Evolutionary conservation across 1,140 invertebrate species (phyloP).

Genomic region (Halesus radiatus): DNA sequence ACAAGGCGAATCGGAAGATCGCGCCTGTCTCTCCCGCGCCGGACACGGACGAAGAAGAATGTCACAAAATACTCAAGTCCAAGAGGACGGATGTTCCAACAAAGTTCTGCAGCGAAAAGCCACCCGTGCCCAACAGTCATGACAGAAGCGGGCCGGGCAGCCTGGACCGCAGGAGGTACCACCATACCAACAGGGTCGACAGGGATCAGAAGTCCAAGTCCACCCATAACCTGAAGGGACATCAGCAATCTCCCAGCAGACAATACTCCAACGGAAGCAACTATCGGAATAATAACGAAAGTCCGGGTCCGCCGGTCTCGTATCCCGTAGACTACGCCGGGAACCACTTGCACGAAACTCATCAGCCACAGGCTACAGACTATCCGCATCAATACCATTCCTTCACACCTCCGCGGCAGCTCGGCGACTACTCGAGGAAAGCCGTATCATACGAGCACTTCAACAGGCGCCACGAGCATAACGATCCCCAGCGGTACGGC

Average conservation of each 20-base stretch:
- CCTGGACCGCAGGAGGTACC: constrained; percentile 68
- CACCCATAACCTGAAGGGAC: constrained; percentile 67
- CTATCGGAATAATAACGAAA: constrained; percentile 59
- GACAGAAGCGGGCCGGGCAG: constrained; percentile 67
- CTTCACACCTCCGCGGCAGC: constrained; percentile 47
- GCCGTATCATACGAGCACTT: constrained; percentile 70
- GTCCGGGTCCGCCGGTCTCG: constrained; percentile 60
- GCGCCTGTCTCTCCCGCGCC: constrained; percentile 10
- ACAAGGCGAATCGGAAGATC: constrained; percentile 13
- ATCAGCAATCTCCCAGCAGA: constrained; percentile 60
- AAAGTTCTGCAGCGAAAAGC: constrained; percentile 56
- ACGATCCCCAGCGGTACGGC: constrained; percentile 65
- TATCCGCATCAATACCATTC: constrained; percentile 21
- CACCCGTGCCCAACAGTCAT: constrained; percentile 57
- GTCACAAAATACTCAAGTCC: constrained; percentile 45
- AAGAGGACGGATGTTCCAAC: constrained; percentile 29
- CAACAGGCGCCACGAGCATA: constrained; percentile 64
- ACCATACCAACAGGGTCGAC: constrained; percentile 64
- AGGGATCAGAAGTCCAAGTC: constrained; percentile 72
- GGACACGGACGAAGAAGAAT: constrained; percentile 44
- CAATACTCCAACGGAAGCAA: constrained; percentile 65
- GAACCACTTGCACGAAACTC: constrained; percentile 35
- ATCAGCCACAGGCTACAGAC: not conserved
- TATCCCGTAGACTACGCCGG: constrained; percentile 50
- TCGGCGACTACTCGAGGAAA: constrained; percentile 64